A percentile compares a stretch with the other conserved stretches of the same genome.
Evolutionary conservation across 2,113 vertebrate genomes (phyloP).

Genomic region (Jacana jacana): DNA sequence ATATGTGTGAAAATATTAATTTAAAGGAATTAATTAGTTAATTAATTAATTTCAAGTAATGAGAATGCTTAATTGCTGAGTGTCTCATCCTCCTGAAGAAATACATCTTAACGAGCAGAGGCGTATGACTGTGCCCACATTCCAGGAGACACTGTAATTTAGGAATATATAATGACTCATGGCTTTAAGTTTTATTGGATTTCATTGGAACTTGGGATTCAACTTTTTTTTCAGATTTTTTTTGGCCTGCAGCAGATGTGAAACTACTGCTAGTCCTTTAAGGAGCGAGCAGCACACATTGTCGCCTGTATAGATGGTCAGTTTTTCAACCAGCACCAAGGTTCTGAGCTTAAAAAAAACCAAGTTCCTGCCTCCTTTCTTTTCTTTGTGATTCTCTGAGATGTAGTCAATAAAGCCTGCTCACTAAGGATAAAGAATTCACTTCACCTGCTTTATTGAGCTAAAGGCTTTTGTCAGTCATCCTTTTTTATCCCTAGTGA

Average conservation of each 20-base stretch:
- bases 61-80: neutral
- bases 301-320: neutral
- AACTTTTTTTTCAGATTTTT: neutral
- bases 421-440: neutral
- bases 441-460: neutral
- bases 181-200: neutral
- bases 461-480: neutral
- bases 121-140: neutral
- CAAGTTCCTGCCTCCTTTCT: neutral
- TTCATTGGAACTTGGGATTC: neutral
- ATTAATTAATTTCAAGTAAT: neutral
- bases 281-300: neutral
- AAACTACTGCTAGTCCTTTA: neutral
- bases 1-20: neutral
- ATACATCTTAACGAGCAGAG: neutral
- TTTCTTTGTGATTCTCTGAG: neutral
- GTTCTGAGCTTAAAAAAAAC: neutral
- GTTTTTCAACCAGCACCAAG: neutral
- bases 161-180: neutral
- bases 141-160: neutral
- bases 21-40: neutral
- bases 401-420: neutral
- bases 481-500: neutral
- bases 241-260: neutral
- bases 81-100: neutral